A percentile compares a stretch with the other conserved stretches of the same genome.
Evolutionary conservation across 2,113 vertebrate genomes (phyloP).

Genomic region (Coptodon bakossiorum): DNA sequence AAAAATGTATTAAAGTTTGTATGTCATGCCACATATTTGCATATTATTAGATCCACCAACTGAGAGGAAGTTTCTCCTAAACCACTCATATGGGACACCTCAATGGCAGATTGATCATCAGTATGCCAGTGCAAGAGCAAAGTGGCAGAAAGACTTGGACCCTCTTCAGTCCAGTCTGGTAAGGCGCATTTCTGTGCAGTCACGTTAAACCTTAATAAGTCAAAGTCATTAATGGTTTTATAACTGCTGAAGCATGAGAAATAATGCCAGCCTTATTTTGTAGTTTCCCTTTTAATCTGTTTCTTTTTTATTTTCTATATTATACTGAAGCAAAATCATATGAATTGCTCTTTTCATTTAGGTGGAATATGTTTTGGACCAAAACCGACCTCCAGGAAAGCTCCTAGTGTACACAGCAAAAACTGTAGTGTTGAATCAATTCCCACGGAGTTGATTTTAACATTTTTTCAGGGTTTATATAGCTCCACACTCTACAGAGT

Average conservation of each 20-base stretch:
- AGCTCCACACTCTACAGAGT: too few species aligned
- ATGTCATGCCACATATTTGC: background rate
- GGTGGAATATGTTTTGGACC: background rate
- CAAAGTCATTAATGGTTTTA: rapidly evolving
- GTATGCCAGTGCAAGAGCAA: rapidly evolving
- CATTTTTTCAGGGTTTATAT: too few species aligned
- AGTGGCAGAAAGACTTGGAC: background rate
- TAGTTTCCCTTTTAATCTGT: rapidly evolving
- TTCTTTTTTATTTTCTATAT: background rate
- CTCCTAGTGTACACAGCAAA: too few species aligned
- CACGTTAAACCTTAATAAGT: background rate
- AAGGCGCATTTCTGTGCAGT: background rate
- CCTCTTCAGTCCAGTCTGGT: background rate
- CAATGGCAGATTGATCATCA: background rate
- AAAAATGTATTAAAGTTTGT: background rate
- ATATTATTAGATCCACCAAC: background rate
- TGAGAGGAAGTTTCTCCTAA: background rate
- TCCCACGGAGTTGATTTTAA: too few species aligned
- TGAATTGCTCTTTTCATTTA: rapidly evolving
- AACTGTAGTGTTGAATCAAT: too few species aligned
- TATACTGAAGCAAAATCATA: rapidly evolving
- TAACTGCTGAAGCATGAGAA: background rate
- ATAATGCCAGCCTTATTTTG: rapidly evolving
- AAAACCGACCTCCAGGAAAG: rapidly evolving
- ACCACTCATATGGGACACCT: background rate